These are phyloP conservation scores for Ameiurus melas DNA, from an alignment of 2,113 vertebrate genomes.

Conservation along the genomic window DNA sequence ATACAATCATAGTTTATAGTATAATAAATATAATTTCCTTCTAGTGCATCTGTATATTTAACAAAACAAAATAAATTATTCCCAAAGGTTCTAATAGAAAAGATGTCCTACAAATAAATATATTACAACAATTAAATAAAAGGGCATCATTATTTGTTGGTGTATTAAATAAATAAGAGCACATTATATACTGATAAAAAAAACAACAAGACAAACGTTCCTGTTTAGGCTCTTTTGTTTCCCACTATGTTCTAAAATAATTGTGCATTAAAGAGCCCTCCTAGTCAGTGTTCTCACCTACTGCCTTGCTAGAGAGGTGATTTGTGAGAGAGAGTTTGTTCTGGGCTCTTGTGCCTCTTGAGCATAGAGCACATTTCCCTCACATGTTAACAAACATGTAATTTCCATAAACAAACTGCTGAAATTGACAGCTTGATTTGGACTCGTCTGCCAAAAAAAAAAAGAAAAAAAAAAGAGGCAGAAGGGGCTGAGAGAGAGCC, in stretches of 20 bases:
- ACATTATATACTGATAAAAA: not conserved
- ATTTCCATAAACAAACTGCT: conserved; percentile 79
- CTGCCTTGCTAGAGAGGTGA: conserved; percentile 71
- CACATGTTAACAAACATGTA: conserved; percentile 82
- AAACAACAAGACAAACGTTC: not conserved
- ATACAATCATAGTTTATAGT: not conserved
- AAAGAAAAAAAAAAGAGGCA: not conserved
- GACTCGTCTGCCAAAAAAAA: conserved; percentile 63
- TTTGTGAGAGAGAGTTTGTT: conserved; percentile 71
- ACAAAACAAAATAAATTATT: not conserved
- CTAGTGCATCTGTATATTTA: not conserved
- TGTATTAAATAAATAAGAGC: not conserved
- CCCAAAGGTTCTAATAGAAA: not conserved
- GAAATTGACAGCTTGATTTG: conserved; percentile 80
- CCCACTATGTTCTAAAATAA: conserved; percentile 14
- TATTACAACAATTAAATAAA: not conserved
- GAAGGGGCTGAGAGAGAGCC: conserved; percentile 66
- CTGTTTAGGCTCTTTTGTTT: not conserved
- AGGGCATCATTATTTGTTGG: not conserved
- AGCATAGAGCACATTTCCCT: conserved; percentile 78
- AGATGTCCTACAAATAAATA: not conserved
- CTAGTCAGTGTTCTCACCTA: conserved; percentile 70
- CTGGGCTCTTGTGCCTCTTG: conserved; percentile 76
- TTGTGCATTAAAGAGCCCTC: conserved; percentile 65
- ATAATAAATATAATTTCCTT: not conserved